A percentile compares a stretch with the other conserved stretches of the same genome.
phyloP scores from a whole-genome alignment of 2,113 vertebrate genomes.

The Zeus faber region DNA sequence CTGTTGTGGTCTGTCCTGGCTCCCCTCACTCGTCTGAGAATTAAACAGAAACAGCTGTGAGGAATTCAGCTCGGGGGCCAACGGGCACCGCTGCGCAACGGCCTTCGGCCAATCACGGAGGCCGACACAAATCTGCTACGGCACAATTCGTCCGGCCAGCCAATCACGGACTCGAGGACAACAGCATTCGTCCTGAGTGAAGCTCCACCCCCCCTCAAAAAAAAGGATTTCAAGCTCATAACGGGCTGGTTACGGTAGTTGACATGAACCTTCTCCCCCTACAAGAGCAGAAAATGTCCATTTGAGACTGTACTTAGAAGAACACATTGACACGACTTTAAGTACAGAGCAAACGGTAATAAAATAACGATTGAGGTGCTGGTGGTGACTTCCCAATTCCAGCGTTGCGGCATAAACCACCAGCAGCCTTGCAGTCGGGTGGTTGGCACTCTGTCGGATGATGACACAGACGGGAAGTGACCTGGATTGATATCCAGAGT shows the following conservation, averaged over 20 bases:
- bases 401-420: too few species aligned
- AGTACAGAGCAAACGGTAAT: too few species aligned
- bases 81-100: constrained; percentile 45
- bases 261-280: background rate
- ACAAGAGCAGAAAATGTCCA: background rate
- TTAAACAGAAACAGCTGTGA: constrained; percentile 79
- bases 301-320: too few species aligned
- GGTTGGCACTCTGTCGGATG: constrained; percentile 21
- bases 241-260: background rate
- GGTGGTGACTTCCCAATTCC: constrained; percentile 23
- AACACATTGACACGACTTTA: too few species aligned
- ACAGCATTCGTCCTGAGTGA: constrained; percentile 7
- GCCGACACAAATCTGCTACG: constrained; percentile 23
- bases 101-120: constrained; percentile 46
- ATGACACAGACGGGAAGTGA: constrained; percentile 45
- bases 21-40: constrained; percentile 50
- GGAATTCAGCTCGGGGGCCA: constrained; percentile 69
- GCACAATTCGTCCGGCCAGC: constrained; percentile 26
- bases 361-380: background rate
- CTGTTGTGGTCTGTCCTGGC: constrained; percentile 53
- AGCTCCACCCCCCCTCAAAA: too few species aligned
- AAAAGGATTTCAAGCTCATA: constrained; percentile 11
- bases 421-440: too few species aligned
- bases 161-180: constrained; percentile 17
- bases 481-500: constrained; percentile 14